Evolutionary conservation across 2,113 vertebrate species (phyloP), one percentile per base, ranked within the genome.

Genomic region (Tyrannus savana): DNA sequence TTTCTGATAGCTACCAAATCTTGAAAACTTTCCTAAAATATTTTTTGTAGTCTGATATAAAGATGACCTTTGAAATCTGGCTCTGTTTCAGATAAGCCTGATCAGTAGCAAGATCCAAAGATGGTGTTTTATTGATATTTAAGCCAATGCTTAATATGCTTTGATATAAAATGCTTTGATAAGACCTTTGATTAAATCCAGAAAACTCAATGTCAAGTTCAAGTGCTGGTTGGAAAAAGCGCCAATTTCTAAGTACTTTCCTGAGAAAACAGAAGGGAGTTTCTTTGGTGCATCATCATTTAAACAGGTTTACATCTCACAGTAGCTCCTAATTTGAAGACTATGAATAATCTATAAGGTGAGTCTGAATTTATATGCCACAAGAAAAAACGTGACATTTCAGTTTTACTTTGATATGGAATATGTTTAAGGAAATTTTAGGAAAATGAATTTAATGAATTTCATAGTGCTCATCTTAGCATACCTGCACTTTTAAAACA

Each of bases 101-200:
- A 97, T 91, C 79, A 92, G 52, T 88, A 95, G 47, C 21, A 91
- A 89, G 52, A 94, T 33, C 28, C 27, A 80, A 94, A 96, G 59
- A 9, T 50, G 77, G 52, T 59, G 53, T 95, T 97, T 96, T 92
- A 96, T 73, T 96, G 93, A 93, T 96, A 96, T 71, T 81, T 90
- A 81, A 91, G 89, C 33, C 79, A 96, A 96, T 80, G 44, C 24
- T 59, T 37, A 37, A 37, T 37, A 37, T 37, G 35, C 8, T 37
- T 37, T 37, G 35, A 37, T 37, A 37, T 37, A 37, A 37, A 37
- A 37, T 37, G 35, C 35, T 73, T 91, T 87, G 86, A 66, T 89
- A 97, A 89, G n/a, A 37, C 42, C 66, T 91, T 96, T 93, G 86
- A 96, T 90, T 88, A 96, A 49, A 46, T 84, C 69, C 87, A 95